A percentile compares a stretch with the other conserved stretches of the same genome.
Conservation (phyloP, 1,140 invertebrate species). For the Zaprionus lachaisei region DNA sequence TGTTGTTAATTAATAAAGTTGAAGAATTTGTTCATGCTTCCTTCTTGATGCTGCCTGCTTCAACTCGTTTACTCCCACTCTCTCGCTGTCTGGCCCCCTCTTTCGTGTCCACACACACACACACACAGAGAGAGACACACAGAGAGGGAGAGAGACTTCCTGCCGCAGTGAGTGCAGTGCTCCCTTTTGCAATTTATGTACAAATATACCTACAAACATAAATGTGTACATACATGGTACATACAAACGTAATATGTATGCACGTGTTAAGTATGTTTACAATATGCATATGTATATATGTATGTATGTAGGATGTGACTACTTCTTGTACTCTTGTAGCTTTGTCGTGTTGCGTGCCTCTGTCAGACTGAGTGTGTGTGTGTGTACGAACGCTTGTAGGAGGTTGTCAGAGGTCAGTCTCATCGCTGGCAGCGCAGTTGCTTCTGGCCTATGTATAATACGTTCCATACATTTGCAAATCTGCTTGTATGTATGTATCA, state of each 20-base stretch:
- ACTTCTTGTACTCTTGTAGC: slow-evolving; percentile 40
- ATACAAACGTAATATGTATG: slow-evolving; percentile 9
- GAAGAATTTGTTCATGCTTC: slow-evolving; percentile 22
- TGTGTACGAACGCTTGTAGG: slow-evolving; percentile 62
- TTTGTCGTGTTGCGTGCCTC: slow-evolving; percentile 24
- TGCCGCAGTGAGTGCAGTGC: slow-evolving; percentile 70
- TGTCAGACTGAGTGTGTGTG: slow-evolving; percentile 7
- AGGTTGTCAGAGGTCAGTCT: slow-evolving; percentile 83
- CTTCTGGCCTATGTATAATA: slow-evolving; percentile 58
- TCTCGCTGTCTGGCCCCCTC: slow-evolving; percentile 32
- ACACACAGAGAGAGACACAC: neutral
- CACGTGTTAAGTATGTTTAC: slow-evolving; percentile 8
- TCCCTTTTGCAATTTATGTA: slow-evolving; percentile 69
- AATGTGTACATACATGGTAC: slow-evolving; percentile 10
- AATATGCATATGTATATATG: slow-evolving; percentile 10
- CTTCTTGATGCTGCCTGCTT: slow-evolving; percentile 14
- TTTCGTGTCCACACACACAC: slow-evolving; percentile 9
- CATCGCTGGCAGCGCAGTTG: slow-evolving; percentile 67
- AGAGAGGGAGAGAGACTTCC: slow-evolving; percentile 29
- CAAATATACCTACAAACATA: slow-evolving; percentile 4
- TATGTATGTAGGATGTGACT: slow-evolving; percentile 52
- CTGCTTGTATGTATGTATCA: neutral
- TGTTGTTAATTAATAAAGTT: slow-evolving; percentile 35
- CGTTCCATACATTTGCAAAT: slow-evolving; percentile 42
- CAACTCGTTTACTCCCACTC: slow-evolving; percentile 29